phyloP scores from a whole-genome alignment of 2,888 invertebrate species.

The Vandiemenella viatica region DNA sequence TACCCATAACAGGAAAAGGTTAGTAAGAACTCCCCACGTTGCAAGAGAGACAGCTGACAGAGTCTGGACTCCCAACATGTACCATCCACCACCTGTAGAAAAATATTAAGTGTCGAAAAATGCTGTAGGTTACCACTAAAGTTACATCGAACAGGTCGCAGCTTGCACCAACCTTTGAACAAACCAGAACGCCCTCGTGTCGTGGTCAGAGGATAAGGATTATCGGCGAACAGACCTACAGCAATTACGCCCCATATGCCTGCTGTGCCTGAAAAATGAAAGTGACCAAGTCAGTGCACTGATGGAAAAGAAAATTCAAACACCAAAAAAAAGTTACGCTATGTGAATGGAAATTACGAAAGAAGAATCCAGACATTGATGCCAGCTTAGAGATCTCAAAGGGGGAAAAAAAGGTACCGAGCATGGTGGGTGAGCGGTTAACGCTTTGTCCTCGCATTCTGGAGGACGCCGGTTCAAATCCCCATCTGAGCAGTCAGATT shows the following conservation, averaged over 20 bases:
- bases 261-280: conserved; percentile 24
- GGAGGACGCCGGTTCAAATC: too few species aligned
- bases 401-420: too few species aligned
- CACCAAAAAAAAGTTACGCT: too few species aligned
- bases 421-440: too few species aligned
- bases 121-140: background rate
- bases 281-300: too few species aligned
- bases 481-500: too few species aligned
- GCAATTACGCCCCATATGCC: conserved; percentile 60
- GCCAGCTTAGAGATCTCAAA: too few species aligned
- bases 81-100: conserved; percentile 70
- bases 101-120: background rate
- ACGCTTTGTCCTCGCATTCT: too few species aligned
- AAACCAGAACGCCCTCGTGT: conserved; percentile 40
- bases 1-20: conserved; percentile 58
- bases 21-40: conserved; percentile 58
- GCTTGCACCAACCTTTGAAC: conserved; percentile 26
- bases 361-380: too few species aligned
- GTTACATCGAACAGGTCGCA: too few species aligned
- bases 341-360: too few species aligned
- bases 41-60: conserved; percentile 54
- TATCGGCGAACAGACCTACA: conserved; percentile 77
- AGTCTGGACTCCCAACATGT: conserved; percentile 68
- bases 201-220: conserved; percentile 65
- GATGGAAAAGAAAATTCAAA: too few species aligned